Conservation (phyloP, 1,140 invertebrate species). For the Camponotus vicinus region DNA sequence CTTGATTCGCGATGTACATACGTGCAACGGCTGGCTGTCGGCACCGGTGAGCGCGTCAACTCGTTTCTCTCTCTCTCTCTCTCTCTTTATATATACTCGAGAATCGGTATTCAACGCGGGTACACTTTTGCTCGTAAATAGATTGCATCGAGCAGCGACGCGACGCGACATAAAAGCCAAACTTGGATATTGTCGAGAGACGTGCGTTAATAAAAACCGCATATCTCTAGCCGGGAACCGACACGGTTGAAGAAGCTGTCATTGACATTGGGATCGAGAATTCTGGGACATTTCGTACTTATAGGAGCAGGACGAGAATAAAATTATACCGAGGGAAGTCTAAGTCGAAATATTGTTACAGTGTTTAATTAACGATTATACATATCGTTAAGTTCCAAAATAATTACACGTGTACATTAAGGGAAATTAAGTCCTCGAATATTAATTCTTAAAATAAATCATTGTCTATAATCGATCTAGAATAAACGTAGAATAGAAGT, state of each 20-base stretch:
- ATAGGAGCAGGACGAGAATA: neutral
- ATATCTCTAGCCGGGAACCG: neutral
- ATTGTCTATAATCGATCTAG: no score
- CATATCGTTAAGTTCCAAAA: no score
- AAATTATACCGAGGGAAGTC: no score
- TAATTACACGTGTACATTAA: no score
- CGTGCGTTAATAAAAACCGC: slow-evolving; percentile 16
- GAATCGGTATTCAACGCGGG: slow-evolving; percentile 58
- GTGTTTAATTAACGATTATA: neutral
- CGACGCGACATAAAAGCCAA: slow-evolving; percentile 29
- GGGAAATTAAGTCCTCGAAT: no score
- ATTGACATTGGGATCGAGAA: neutral
- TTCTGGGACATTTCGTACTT: neutral
- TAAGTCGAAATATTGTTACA: neutral
- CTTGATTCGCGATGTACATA: slow-evolving; percentile 71
- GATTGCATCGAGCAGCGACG: slow-evolving; percentile 51
- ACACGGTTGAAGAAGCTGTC: neutral
- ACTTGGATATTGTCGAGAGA: neutral
- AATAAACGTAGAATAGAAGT: no score
- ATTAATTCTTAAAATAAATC: no score
- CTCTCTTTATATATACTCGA: neutral
- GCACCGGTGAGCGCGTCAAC: slow-evolving; percentile 25
- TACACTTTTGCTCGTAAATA: slow-evolving; percentile 69
- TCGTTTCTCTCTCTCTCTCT: slow-evolving; percentile 40
- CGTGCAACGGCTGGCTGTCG: slow-evolving; percentile 26